Conservation (phyloP, 2,797 vertebrate genomes). For the Sebastes miniatus region DNA sequence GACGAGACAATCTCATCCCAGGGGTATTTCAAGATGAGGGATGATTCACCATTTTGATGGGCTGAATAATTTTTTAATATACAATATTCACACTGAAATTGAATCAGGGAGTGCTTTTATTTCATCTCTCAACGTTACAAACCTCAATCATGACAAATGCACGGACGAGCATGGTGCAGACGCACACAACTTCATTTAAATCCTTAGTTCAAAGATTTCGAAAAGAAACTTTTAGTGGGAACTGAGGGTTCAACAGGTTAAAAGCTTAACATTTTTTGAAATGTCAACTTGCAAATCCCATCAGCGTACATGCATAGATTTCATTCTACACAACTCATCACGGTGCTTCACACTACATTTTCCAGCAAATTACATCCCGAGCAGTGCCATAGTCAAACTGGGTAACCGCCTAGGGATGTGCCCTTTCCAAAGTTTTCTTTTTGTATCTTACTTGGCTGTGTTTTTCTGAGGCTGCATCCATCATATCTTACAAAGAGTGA, state of each 20-base stretch:
- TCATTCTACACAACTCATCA: constrained; percentile 1
- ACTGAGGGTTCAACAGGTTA: neutral
- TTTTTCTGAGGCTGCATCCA: constrained; percentile 1
- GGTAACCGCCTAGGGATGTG: neutral
- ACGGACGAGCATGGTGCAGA: neutral
- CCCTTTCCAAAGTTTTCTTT: constrained; percentile 2
- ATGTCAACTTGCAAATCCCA: constrained; percentile 22
- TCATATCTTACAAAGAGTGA: neutral
- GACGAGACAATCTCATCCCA: neutral
- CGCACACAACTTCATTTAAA: neutral
- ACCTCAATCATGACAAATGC: neutral
- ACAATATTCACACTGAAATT: neutral
- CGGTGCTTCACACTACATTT: constrained; percentile 8
- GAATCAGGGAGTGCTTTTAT: constrained; percentile 4
- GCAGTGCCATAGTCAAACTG: neutral
- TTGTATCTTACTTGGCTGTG: neutral
- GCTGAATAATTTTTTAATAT: neutral
- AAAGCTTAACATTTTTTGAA: constrained; percentile 9
- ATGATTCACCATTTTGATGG: constrained; percentile 5
- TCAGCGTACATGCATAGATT: neutral
- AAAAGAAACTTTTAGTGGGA: neutral
- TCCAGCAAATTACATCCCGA: constrained; percentile 3
- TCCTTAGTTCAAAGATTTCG: neutral
- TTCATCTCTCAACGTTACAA: neutral
- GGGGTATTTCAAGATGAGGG: constrained; percentile 7